A percentile compares a stretch with the other conserved stretches of the same genome.
phyloP scores from a whole-genome alignment of 2,888 invertebrate species.

The Hartigia nigra region DNA sequence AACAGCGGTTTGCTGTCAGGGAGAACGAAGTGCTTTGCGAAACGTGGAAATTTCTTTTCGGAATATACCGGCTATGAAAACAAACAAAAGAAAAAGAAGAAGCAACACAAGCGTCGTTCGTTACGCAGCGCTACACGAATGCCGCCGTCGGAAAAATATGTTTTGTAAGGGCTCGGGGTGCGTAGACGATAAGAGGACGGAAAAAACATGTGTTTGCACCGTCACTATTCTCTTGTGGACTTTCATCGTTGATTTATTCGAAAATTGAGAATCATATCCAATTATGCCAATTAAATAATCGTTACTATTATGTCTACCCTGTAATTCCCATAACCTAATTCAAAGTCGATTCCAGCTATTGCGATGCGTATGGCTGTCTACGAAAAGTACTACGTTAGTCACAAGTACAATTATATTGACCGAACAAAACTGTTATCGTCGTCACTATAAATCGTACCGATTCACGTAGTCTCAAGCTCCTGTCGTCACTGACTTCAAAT shows the following conservation, averaged over 20 bases:
- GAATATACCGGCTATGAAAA: neutral
- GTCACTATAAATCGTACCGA: neutral
- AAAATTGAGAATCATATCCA: neutral
- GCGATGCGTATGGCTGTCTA: neutral
- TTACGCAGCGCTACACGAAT: neutral
- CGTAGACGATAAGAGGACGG: neutral
- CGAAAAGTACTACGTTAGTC: neutral
- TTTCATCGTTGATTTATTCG: neutral
- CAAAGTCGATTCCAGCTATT: neutral
- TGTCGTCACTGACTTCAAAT: neutral
- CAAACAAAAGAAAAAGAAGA: neutral
- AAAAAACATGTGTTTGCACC: neutral
- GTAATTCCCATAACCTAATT: no score
- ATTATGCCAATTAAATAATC: neutral
- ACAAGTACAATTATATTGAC: neutral
- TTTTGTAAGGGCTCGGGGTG: neutral
- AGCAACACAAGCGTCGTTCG: neutral
- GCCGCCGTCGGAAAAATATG: neutral
- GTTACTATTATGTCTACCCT: neutral
- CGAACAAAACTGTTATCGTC: neutral
- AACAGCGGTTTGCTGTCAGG: neutral
- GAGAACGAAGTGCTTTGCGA: no score
- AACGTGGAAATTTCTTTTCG: neutral
- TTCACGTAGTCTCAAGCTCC: neutral
- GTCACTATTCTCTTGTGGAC: neutral